Conservation (phyloP, 2,797 vertebrate species). For the Enoplosus armatus region DNA sequence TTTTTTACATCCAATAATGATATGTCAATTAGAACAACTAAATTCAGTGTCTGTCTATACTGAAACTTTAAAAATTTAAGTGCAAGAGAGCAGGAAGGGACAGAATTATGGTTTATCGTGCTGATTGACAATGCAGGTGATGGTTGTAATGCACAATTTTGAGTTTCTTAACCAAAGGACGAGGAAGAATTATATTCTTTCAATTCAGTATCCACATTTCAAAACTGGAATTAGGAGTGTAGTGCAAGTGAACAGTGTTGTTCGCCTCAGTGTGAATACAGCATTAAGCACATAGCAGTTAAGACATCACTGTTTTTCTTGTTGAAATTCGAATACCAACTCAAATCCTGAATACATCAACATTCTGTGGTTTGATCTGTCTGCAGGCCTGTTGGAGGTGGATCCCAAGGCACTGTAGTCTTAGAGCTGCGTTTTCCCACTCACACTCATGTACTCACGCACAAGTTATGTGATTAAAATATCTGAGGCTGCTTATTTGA, state of each 20-base stretch:
- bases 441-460: background rate
- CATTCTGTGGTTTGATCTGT: slow-evolving; percentile 40
- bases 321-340: slow-evolving; percentile 30
- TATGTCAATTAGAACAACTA: background rate
- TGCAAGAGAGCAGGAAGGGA: background rate
- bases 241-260: slow-evolving; percentile 4
- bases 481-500: slow-evolving; percentile 44
- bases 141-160: background rate
- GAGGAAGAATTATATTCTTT: background rate
- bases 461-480: slow-evolving; percentile 39
- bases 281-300: slow-evolving; percentile 18
- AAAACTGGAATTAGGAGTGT: background rate
- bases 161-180: background rate
- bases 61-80: background rate
- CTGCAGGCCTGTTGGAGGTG: slow-evolving; percentile 40
- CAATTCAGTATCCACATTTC: background rate
- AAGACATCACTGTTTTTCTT: slow-evolving; percentile 30
- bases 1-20: background rate
- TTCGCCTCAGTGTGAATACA: background rate
- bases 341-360: slow-evolving; percentile 42
- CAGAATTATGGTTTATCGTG: background rate
- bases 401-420: slow-evolving; percentile 10
- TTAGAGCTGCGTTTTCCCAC: slow-evolving; percentile 1
- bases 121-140: background rate
- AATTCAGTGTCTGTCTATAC: background rate